phyloP scores from a whole-genome alignment of 2,888 invertebrate genomes.

The Plemyria rubiginata region DNA sequence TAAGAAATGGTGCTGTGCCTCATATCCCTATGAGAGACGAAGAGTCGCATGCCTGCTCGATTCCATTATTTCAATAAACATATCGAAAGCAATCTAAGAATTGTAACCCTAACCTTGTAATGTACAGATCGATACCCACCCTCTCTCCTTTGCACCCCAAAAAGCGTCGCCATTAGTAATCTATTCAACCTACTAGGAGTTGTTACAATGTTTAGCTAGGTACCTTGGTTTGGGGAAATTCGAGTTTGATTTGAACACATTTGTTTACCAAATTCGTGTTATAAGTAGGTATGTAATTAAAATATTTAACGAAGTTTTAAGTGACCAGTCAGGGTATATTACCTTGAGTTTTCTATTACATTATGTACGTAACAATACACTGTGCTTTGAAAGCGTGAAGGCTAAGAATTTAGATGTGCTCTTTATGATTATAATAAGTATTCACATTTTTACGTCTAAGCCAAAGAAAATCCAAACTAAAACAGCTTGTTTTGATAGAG shows the following conservation, averaged over 20 bases:
- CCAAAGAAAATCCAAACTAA: neutral
- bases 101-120: conserved; percentile 58
- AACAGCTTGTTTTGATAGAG: neutral
- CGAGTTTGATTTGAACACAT: conserved; percentile 6
- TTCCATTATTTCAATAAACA: conserved; percentile 18
- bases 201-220: conserved; percentile 8
- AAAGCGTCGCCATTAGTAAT: conserved; percentile 41
- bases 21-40: neutral
- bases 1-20: too few species aligned
- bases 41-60: neutral
- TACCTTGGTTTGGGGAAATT: conserved; percentile 15
- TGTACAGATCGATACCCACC: conserved; percentile 54
- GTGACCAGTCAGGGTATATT: conserved; percentile 32
- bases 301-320: too few species aligned
- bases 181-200: conserved; percentile 25
- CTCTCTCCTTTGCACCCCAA: conserved; percentile 48
- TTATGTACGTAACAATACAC: conserved; percentile 11
- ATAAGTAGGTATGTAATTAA: too few species aligned
- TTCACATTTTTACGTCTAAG: neutral
- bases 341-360: conserved; percentile 14
- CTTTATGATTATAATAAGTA: conserved; percentile 28
- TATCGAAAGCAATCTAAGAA: conserved; percentile 34
- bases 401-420: conserved; percentile 32
- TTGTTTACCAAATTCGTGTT: neutral
- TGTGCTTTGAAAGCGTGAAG: conserved; percentile 51